Conservation (phyloP, 2,888 invertebrate genomes). For the Podotricha telesiphe region DNA sequence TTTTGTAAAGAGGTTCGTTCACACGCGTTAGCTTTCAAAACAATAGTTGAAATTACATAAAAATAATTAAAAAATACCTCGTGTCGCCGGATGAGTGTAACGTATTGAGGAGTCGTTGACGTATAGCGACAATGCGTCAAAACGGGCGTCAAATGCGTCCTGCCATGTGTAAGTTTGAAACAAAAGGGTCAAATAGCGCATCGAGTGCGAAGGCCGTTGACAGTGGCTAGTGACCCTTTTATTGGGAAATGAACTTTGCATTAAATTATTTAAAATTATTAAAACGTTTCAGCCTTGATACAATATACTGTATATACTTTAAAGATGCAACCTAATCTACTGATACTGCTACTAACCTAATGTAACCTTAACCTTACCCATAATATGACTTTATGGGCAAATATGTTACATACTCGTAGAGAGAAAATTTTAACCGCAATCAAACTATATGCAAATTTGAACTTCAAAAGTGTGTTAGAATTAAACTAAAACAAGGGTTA, state of each 20-base stretch:
- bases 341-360: no score
- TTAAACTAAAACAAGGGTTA: background rate
- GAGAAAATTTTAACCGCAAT: no score
- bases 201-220: conserved; percentile 77
- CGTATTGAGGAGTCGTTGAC: conserved; percentile 66
- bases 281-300: background rate
- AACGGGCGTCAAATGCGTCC: conserved; percentile 44
- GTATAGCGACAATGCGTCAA: conserved; percentile 52
- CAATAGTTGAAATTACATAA: conserved; percentile 74
- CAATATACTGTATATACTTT: background rate
- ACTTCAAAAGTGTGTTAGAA: background rate
- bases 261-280: background rate
- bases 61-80: conserved; percentile 77
- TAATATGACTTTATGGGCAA: no score
- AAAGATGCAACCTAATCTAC: no score
- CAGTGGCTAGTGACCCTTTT: conserved; percentile 54
- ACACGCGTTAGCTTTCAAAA: conserved; percentile 66
- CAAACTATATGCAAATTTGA: no score
- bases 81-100: conserved; percentile 65
- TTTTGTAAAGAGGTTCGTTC: conserved; percentile 61
- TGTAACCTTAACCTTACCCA: no score
- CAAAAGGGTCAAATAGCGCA: conserved; percentile 74
- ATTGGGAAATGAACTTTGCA: conserved; percentile 72
- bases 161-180: conserved; percentile 57
- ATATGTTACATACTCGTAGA: no score